Conservation (phyloP, 2,113 vertebrate species). For the Pogonocichla stellata region DNA sequence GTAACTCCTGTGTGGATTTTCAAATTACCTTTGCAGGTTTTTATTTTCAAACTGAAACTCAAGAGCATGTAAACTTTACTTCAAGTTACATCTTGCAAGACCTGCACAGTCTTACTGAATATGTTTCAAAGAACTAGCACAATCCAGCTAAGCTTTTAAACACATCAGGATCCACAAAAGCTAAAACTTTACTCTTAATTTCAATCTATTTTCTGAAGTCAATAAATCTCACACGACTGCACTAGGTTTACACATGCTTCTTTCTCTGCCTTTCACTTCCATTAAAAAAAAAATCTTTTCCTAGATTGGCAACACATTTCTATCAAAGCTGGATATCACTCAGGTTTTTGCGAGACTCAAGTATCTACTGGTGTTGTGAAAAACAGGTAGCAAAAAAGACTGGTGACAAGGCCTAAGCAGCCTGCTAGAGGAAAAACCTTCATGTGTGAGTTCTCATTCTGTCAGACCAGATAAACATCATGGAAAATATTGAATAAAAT, state of each 20-base stretch:
- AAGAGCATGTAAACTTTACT: neutral
- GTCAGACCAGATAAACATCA: neutral
- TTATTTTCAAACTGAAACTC: neutral
- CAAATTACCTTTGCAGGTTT: neutral
- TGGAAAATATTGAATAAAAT: neutral
- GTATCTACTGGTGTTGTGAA: neutral
- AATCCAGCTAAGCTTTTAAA: neutral
- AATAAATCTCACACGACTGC: neutral
- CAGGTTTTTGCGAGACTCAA: neutral
- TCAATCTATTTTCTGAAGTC: neutral
- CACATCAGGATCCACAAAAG: neutral
- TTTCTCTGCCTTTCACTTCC: neutral
- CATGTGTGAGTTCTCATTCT: neutral
- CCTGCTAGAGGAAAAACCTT: neutral
- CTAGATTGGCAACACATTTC: neutral
- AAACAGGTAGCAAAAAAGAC: neutral
- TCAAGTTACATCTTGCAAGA: neutral
- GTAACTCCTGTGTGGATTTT: neutral
- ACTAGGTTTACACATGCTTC: neutral
- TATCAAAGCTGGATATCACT: neutral
- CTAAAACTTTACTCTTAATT: neutral
- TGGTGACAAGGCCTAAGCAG: neutral
- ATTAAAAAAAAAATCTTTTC: neutral
- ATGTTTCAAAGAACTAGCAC: neutral
- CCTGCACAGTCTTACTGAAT: neutral